These are phyloP conservation scores for Bos indicus DNA, from an alignment of 2,113 vertebrate genomes.

Conservation along the genomic window DNA sequence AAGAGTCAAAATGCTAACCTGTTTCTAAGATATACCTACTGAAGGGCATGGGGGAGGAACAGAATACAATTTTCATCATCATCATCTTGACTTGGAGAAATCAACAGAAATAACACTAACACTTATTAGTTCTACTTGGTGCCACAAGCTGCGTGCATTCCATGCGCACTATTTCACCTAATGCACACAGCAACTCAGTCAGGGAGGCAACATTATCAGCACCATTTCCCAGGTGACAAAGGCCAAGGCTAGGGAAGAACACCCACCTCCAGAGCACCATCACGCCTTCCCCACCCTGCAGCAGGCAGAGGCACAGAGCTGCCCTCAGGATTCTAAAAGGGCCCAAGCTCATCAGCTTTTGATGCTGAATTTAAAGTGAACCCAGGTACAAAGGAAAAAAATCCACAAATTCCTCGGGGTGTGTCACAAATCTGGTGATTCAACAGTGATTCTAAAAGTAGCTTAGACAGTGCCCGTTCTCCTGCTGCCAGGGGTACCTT, in stretches of 20 bases:
- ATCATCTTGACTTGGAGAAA: not conserved
- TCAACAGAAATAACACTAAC: not conserved
- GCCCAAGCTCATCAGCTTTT: not conserved
- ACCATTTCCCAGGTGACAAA: not conserved
- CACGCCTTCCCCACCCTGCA: not conserved
- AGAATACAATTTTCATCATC: not conserved
- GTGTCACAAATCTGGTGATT: not conserved
- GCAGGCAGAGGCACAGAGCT: not conserved
- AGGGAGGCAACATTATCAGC: not conserved
- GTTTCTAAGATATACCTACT: not conserved
- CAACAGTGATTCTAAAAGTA: not conserved
- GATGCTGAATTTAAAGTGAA: not conserved
- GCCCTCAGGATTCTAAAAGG: not conserved
- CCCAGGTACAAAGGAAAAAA: not conserved
- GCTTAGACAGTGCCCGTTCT: not conserved
- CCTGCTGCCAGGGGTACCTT: not conserved
- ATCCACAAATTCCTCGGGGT: not conserved
- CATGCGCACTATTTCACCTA: too few species aligned
- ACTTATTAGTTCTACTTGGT: not conserved
- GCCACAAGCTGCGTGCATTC: not conserved
- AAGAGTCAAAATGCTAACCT: not conserved
- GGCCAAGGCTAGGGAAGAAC: not conserved
- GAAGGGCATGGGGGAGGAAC: not conserved
- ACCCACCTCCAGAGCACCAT: not conserved
- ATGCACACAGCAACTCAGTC: not conserved